Evolutionary conservation across 2,797 vertebrate species (phyloP), one percentile per base, ranked within the genome.

Genomic region (Orestias chungarensis): DNA sequence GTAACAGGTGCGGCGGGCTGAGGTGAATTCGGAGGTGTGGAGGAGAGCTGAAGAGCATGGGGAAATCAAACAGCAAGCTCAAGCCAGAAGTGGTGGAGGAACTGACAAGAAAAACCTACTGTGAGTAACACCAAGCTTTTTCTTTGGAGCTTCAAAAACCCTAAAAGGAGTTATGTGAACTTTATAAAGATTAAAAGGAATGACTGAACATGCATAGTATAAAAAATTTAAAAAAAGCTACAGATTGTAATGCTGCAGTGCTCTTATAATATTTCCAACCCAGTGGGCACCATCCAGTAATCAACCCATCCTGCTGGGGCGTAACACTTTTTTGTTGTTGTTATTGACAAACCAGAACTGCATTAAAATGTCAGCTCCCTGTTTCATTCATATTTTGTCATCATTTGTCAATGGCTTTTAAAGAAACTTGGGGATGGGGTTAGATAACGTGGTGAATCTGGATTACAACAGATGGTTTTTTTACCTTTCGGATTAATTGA

Each of bases 51-150:
- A 86, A 86, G 89, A 95, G 90, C 92, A 99, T 98, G 97, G 97
- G 97, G 64, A 99, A 98, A 92, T 98, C 97, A 77, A 98, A 97
- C 95, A 98, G 97, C 95, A 98, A 98, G 93, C 94, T 98, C 87
- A 98, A 98, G 88, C 97, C 96, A 61, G 97, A 98, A 93, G 96
- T 97, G 85, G 96, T 99, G 91, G 97, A 98, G 90, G 97, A 98
- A 78, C 89, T 99, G 91, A 98, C 97, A 74, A 95, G 97, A 86
- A 99, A 98, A 86, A 98, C 97, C 40, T 99, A 99, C 94, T 98
- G 97, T 98, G 91, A 99, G 97, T 97, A n/a, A 90, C 64, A n/a
- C 6, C 52, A 25, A 61, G 15, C 11, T 73, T 40, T 42, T 52
- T 65, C 69, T 55, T 52, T 33, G 65, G 70, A 75, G 47, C 62